These are phyloP conservation scores for Colius striatus DNA, from an alignment of 2,113 vertebrate genomes.

Conservation along the genomic window DNA sequence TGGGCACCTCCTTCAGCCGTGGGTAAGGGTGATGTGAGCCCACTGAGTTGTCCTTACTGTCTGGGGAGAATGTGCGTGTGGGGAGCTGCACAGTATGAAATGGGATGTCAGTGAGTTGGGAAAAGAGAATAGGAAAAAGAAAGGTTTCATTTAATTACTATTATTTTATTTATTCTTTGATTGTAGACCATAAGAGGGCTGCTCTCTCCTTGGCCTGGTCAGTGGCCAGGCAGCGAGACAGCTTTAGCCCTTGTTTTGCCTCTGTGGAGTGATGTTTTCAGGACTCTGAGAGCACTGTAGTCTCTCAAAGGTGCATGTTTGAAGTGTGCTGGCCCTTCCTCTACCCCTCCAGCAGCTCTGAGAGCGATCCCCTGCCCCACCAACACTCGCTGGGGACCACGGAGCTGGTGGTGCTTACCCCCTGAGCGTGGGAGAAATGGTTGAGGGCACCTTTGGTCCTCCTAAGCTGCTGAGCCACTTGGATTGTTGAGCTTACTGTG, in stretches of 20 bases:
- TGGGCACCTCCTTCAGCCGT: background rate
- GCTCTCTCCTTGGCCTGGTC: background rate
- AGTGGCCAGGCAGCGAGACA: background rate
- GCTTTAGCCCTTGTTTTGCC: background rate
- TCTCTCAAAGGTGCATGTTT: background rate
- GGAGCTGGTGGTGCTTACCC: accelerated
- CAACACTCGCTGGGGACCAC: background rate
- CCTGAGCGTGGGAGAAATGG: background rate
- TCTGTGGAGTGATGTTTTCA: background rate
- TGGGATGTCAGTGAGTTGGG: background rate
- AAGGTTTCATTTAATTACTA: background rate
- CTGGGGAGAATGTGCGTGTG: background rate
- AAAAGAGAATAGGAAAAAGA: background rate
- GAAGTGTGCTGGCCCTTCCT: background rate
- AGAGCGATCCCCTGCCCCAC: background rate
- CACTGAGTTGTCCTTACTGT: background rate
- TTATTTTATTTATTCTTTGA: background rate
- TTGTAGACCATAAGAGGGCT: background rate
- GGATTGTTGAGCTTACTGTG: background rate
- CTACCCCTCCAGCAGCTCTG: accelerated
- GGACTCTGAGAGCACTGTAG: background rate
- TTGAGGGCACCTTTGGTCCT: background rate
- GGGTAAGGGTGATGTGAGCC: background rate
- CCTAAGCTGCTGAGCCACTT: background rate
- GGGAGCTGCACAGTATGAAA: background rate